phyloP scores from a whole-genome alignment of 2,888 invertebrate species.

The Chrysodeixis includens region DNA sequence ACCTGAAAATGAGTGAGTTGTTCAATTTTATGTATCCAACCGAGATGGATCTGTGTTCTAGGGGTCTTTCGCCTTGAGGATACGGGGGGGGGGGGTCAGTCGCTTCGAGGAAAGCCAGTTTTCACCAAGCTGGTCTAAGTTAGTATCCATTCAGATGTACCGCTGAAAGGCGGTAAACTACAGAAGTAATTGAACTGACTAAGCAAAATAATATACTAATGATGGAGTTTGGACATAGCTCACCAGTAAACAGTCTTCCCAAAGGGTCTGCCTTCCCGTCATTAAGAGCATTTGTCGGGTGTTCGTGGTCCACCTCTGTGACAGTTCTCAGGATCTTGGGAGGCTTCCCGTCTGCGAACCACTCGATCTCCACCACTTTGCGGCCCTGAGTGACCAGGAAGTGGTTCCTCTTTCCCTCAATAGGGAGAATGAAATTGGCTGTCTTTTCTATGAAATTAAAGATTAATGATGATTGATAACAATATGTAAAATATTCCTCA shows the following conservation, averaged over 20 bases:
- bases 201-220: no score
- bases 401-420: slow-evolving; percentile 89
- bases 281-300: slow-evolving; percentile 91
- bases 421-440: slow-evolving; percentile 91
- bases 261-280: slow-evolving; percentile 94
- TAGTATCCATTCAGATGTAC: no score
- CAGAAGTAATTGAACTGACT: no score
- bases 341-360: slow-evolving; percentile 89
- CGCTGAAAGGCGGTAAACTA: no score
- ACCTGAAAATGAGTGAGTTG: slow-evolving; percentile 88
- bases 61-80: no score
- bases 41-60: no score
- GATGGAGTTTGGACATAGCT: no score
- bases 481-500: no score
- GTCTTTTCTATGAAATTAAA: slow-evolving; percentile 75
- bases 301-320: slow-evolving; percentile 89
- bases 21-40: background rate
- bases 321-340: slow-evolving; percentile 76
- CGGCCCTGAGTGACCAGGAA: slow-evolving; percentile 91
- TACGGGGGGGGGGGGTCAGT: no score
- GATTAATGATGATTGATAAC: no score
- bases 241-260: slow-evolving; percentile 93
- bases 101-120: no score
- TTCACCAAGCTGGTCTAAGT: no score
- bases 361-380: slow-evolving; percentile 89